Evolutionary conservation across 2,888 invertebrate genomes (phyloP).

Genomic region (Crematogaster levior): DNA sequence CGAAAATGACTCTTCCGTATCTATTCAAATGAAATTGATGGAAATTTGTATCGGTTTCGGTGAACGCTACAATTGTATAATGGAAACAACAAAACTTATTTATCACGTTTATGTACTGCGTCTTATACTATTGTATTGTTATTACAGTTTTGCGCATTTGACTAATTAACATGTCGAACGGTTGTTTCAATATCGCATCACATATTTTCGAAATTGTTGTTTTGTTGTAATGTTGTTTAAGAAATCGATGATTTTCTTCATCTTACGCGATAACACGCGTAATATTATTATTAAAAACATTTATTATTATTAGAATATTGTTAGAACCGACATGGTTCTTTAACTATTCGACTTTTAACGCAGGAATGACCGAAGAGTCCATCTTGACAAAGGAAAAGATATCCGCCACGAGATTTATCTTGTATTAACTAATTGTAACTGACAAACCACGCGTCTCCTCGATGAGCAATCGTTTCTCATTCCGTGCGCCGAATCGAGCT

Average conservation of each 20-base stretch:
- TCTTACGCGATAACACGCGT: slow-evolving; percentile 8
- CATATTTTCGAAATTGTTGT: background rate
- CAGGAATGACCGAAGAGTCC: background rate
- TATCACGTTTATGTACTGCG: slow-evolving; percentile 40
- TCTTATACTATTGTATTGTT: slow-evolving; percentile 56
- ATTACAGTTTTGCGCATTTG: slow-evolving; percentile 41
- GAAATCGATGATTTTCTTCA: background rate
- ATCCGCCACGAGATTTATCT: background rate
- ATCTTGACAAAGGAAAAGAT: background rate
- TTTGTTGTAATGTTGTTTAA: background rate
- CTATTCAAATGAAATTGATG: background rate
- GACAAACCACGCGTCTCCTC: background rate
- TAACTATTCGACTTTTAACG: background rate
- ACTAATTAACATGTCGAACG: slow-evolving; percentile 26
- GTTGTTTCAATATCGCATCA: background rate
- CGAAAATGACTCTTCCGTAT: background rate
- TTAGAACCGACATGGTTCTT: background rate
- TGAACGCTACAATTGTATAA: background rate
- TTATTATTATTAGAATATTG: too few relatives aligned
- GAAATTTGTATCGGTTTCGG: slow-evolving; percentile 4
- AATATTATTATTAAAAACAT: too few relatives aligned
- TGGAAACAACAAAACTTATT: slow-evolving; percentile 23
- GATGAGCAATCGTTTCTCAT: slow-evolving; percentile 24
- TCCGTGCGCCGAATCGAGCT: background rate
- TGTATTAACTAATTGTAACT: background rate